Conservation (phyloP, 2,113 vertebrate species). For the Arothron firmamentum region DNA sequence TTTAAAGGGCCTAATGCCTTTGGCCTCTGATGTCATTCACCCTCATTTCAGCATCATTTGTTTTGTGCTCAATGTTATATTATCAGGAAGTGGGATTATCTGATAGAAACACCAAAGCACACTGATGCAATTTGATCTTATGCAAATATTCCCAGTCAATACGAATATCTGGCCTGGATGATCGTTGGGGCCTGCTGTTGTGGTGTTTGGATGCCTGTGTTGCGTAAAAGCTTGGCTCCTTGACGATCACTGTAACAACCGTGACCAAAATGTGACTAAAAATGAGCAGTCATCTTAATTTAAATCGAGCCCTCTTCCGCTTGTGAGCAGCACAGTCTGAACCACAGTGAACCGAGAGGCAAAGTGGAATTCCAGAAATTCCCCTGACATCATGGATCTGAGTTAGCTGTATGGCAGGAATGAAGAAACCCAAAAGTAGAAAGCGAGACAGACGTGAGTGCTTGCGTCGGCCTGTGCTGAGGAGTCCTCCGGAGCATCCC, state of each 20-base stretch:
- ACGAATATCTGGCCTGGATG: background rate
- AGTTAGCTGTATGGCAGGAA: conserved; percentile 10
- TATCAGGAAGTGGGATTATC: background rate
- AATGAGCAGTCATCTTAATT: no score
- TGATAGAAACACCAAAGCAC: conserved; percentile 4
- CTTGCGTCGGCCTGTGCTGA: conserved; percentile 27
- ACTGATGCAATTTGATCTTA: conserved; percentile 10
- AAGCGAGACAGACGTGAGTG: conserved; percentile 25
- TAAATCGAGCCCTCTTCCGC: no score
- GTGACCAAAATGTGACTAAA: no score
- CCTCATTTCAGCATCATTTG: conserved; percentile 32
- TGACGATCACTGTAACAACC: conserved; percentile 7
- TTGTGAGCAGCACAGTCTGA: conserved; percentile 12
- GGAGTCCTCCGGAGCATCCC: conserved; percentile 60
- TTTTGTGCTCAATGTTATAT: conserved; percentile 16
- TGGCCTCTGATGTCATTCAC: conserved; percentile 64
- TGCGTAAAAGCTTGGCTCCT: background rate
- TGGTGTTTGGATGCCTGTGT: background rate
- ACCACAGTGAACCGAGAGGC: conserved; percentile 31
- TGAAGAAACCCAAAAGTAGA: conserved; percentile 37
- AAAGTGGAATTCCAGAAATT: conserved; percentile 28
- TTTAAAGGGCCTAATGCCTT: conserved; percentile 62
- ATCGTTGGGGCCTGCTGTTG: background rate
- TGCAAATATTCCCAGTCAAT: background rate
- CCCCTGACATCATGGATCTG: conserved; percentile 16